Evolutionary conservation across 1,140 invertebrate genomes (phyloP).

Genomic region (Drosophila truncata): DNA sequence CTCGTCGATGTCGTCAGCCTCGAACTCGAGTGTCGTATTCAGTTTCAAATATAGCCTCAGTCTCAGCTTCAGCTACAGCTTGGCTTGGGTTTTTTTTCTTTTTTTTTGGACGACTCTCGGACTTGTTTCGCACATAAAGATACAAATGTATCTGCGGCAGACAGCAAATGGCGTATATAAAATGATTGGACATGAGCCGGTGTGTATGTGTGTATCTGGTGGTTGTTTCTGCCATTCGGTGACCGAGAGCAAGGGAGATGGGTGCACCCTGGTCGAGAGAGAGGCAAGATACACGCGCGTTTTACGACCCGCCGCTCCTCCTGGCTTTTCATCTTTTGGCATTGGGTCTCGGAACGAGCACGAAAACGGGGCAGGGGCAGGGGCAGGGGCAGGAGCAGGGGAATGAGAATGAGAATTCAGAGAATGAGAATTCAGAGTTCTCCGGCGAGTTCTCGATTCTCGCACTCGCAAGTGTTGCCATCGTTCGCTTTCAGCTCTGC

Average conservation of each 20-base stretch:
- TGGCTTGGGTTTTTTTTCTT: slow-evolving; percentile 8
- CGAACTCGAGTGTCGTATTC: slow-evolving; percentile 15
- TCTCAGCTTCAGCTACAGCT: slow-evolving; percentile 5
- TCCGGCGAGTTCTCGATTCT: slow-evolving; percentile 46
- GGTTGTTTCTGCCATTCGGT: slow-evolving; percentile 57
- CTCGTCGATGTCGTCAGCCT: slow-evolving; percentile 64
- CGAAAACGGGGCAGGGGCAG: background rate
- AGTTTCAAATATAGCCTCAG: slow-evolving; percentile 16
- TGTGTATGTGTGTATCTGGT: slow-evolving; percentile 44
- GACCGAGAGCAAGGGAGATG: slow-evolving; percentile 19
- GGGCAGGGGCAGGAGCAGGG: background rate
- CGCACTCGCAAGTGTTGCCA: slow-evolving; percentile 62
- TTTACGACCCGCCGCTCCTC: slow-evolving; percentile 72
- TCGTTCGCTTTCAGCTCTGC: slow-evolving; percentile 28
- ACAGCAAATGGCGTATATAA: slow-evolving; percentile 84
- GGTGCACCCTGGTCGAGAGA: slow-evolving; percentile 20
- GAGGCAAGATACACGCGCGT: slow-evolving; percentile 54
- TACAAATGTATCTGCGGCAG: slow-evolving; percentile 82
- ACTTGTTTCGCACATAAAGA: slow-evolving; percentile 83
- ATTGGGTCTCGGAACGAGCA: slow-evolving; percentile 31
- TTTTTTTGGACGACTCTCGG: slow-evolving; percentile 37
- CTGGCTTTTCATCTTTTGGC: slow-evolving; percentile 79
- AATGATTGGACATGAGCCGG: slow-evolving; percentile 77
- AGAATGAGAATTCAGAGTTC: slow-evolving; percentile 29
- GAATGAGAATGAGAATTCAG: slow-evolving; percentile 14